Evolutionary conservation across 2,113 vertebrate genomes (phyloP).

Genomic region (Sinocyclocheilus grahami): DNA sequence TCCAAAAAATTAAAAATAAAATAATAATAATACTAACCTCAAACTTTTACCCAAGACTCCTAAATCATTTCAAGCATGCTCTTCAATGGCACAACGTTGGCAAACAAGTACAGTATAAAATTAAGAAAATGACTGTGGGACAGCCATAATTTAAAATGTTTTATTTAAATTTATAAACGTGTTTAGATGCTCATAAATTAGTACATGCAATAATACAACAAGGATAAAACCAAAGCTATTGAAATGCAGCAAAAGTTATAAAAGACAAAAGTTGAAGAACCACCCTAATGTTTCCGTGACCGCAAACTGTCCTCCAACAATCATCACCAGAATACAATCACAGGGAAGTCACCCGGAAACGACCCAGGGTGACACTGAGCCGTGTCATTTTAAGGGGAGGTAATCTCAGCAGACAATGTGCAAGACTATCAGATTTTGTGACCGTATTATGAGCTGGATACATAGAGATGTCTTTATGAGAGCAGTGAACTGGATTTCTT

Average conservation of each 20-base stretch:
- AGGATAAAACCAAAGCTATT: neutral
- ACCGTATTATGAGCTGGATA: neutral
- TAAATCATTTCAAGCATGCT: no score
- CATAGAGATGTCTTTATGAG: neutral
- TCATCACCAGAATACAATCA: neutral
- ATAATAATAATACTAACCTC: no score
- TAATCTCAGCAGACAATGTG: slow-evolving; percentile 7
- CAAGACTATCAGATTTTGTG: slow-evolving; percentile 1
- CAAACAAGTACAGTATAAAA: neutral
- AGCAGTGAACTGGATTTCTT: neutral
- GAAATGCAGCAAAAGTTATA: neutral
- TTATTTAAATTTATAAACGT: neutral
- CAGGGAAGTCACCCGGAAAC: neutral
- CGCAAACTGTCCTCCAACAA: neutral
- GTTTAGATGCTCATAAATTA: neutral
- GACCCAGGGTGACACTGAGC: neutral
- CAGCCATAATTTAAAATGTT: neutral
- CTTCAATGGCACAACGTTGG: neutral
- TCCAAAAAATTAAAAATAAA: neutral
- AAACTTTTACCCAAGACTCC: neutral
- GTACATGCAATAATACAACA: neutral
- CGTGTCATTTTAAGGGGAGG: neutral
- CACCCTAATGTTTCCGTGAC: neutral
- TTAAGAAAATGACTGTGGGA: neutral
- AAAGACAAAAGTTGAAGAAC: neutral